Evolutionary conservation across 2,888 invertebrate genomes (phyloP), one percentile per base, ranked within the genome.

Genomic region (Archaeoteleia sp.): DNA sequence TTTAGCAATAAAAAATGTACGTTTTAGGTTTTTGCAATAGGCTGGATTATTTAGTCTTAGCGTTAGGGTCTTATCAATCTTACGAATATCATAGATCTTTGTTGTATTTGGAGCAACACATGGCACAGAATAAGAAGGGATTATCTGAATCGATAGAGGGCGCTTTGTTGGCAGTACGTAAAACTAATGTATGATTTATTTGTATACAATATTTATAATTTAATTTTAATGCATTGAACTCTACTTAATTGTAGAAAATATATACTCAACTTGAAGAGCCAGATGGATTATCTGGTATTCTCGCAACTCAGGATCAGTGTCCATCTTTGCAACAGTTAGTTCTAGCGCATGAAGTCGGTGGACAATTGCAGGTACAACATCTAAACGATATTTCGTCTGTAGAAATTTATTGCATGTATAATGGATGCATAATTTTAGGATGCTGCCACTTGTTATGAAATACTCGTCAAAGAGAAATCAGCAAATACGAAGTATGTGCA

Each of bases 181-280:
- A 17, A 43, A n/a, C n/a, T n/a, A n/a, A n/a, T n/a, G n/a, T n/a
- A n/a, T n/a, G n/a, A n/a, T n/a, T n/a, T n/a, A n/a, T n/a, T n/a
- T n/a, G n/a, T n/a, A n/a, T n/a, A n/a, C 10, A 9, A 37, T 37
- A 15, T 32, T 32, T 32, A 32, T 10, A 13, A 32, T 30, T 9
- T 8, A 42, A 25, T 27, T 43, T 25, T 14, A 14, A 14, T 43
- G 10, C 7, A 34, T 9, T 46, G 40, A 42, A 58, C n/a, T n/a
- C n/a, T n/a, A n/a, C n/a, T n/a, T n/a, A n/a, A n/a, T 75, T 80
- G 7, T 78, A 90, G 88, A 92, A 95, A 87, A 91, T 97, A 74
- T 97, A 97, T 82, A 93, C 94, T 0, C 89, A 93, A 63, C 84
- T 98, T 67, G 93, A 95, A 82, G 97, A 98, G 82, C 91, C 95